These are phyloP conservation scores for Trichonephila inaurata DNA, from an alignment of 1,140 invertebrate species.

Conservation along the genomic window DNA sequence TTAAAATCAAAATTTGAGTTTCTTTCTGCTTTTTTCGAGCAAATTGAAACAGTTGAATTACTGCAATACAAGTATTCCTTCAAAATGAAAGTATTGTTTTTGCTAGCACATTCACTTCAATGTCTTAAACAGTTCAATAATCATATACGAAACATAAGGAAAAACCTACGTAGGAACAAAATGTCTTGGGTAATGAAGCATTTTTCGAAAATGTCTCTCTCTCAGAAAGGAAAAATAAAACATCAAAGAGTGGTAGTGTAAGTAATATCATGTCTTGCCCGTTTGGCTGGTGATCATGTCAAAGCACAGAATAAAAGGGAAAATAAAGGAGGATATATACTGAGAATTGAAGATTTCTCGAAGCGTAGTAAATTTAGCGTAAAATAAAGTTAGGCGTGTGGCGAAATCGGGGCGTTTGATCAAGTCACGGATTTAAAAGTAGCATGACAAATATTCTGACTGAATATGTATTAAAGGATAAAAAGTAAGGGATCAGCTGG, in stretches of 20 bases:
- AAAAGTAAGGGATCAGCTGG: constrained; percentile 14
- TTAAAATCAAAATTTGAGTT: too few relatives aligned
- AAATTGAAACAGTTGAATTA: too few relatives aligned
- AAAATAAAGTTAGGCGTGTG: constrained; percentile 53
- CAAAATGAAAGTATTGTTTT: not conserved
- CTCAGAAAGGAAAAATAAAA: not conserved
- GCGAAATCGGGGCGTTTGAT: constrained; percentile 38
- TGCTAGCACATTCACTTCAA: not conserved
- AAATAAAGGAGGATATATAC: not conserved
- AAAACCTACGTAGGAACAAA: not conserved
- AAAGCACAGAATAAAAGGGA: not conserved
- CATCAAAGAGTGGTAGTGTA: not conserved
- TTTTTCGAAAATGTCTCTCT: constrained; percentile 9
- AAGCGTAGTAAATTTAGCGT: constrained; percentile 41
- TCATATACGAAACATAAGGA: not conserved
- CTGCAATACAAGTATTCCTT: too few relatives aligned
- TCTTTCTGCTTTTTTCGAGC: too few relatives aligned
- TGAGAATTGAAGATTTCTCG: not conserved
- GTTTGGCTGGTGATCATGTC: constrained; percentile 49
- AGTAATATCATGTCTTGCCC: constrained; percentile 23
- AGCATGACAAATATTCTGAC: constrained; percentile 53
- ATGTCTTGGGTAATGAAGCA: constrained; percentile 6
- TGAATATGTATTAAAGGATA: constrained; percentile 31
- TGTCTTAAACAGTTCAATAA: not conserved
- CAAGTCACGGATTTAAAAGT: constrained; percentile 32